Conservation (phyloP, 2,888 invertebrate genomes). For the Amiota minor region DNA sequence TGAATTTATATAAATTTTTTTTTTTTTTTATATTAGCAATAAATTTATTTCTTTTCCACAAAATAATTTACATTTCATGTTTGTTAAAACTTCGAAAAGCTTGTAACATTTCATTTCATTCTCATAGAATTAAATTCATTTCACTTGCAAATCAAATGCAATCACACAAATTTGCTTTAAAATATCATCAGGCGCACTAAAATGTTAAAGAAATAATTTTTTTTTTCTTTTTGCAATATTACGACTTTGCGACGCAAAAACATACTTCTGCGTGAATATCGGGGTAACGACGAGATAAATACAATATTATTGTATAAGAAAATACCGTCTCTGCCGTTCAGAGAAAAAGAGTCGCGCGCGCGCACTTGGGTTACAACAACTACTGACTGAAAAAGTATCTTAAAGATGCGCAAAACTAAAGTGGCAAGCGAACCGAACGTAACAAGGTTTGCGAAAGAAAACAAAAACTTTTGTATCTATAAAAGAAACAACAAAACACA, state of each 20-base stretch:
- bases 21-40: too few species aligned
- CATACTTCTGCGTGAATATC: neutral
- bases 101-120: too few species aligned
- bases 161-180: too few species aligned
- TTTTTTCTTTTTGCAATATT: conserved; percentile 43
- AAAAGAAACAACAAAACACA: conserved; percentile 41
- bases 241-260: conserved; percentile 53
- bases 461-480: conserved; percentile 47
- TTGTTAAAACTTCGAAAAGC: too few species aligned
- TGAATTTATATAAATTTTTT: too few species aligned
- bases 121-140: neutral
- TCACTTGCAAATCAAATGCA: neutral
- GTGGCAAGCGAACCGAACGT: conserved; percentile 41
- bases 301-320: too few species aligned
- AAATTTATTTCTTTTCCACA: too few species aligned
- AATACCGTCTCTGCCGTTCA: conserved; percentile 33
- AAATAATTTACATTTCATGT: too few species aligned
- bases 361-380: conserved; percentile 68
- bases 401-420: conserved; percentile 61
- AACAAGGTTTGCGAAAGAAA: conserved; percentile 58
- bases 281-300: neutral
- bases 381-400: conserved; percentile 55
- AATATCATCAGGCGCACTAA: too few species aligned
- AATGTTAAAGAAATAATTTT: neutral
- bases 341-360: conserved; percentile 60